Evolutionary conservation across 2,888 invertebrate genomes (phyloP), one percentile per base, ranked within the genome.

Genomic region (Sisyra terminalis): DNA sequence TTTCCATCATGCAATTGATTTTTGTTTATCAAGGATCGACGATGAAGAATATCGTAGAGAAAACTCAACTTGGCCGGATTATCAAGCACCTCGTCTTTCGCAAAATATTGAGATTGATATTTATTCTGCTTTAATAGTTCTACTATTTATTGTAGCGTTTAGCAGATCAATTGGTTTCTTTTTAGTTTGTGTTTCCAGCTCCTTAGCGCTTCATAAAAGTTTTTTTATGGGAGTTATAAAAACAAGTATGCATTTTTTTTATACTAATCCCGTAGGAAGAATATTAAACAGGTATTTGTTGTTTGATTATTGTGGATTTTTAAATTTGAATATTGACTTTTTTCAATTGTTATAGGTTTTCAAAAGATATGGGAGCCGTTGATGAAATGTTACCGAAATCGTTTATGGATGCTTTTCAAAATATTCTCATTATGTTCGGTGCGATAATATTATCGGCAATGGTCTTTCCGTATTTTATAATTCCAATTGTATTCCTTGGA

Each of bases 361-460:
- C 87, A 1, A 88, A 87, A 56, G 88, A 89, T 54, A 73, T 86
- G 54, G 85, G 85, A 1, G 71, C 77, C 0, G 74, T 86, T 55
- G 85, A 85, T 51, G 85, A 85, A 52, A 57, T 78, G 24, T 57
- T 85, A 8, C 82, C 82, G 0, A 73, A 76, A 46, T 71, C 72
- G 17, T 60, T 73, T 37, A 56, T 81, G 39, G 79, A 80, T 53
- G 69, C 76, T 0, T 57, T 70, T 13, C 75, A 75, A 55, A 58
- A 75, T 66, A 53, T 65, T 32, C 49, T 66, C n/a, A 52, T 57
- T 45, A 61, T 64, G 56, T 48, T 64, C 8, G 73, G 73, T 37
- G 65, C 71, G 6, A 52, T 75, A 30, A 50, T 69, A n/a, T 60
- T 75, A 14, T 67, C 74, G 2, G 61, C 68, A 1, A 51, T 69